Evolutionary conservation across 2,113 vertebrate species (phyloP), one percentile per base, ranked within the genome.

Genomic region (Saguinus imperator): DNA sequence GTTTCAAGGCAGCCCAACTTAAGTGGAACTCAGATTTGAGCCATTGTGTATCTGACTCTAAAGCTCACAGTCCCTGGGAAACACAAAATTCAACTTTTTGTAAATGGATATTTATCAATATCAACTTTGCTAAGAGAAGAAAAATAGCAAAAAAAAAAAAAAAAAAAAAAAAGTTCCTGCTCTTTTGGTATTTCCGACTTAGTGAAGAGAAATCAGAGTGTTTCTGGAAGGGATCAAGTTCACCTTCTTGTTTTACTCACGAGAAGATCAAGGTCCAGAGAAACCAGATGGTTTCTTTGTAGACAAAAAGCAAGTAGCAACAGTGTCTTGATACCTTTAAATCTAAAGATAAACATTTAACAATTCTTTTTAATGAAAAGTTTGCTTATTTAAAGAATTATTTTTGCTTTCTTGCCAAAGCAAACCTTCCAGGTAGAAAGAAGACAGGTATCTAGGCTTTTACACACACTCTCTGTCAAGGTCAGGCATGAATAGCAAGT

Each of bases 151-250:
- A 35, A 35, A 68, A 35, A 18, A 45, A 50, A 70, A 57, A 32
- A 57, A 40, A 57, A 13, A 23, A 66, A 27, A 5, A 20, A n/a
- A 23, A 5, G 1, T 37, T 1, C 4, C 12, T 89, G 10, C 14
- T 11, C 14, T 75, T 0, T 0, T 3, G 10, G 4, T 89, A 17
- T 3, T 79, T 80, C 21, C 6, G 14, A 16, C 48, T 52, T 9
- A 43, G n/a, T n/a, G 66, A 76, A 48, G 21, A 68, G 3, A 18
- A 29, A 73, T 23, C 17, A 10, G 25, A 2, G 9, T 58, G 2
- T 40, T 68, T 93, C 29, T 50, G n/a, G 5, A 82, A 55, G 29
- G 18, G 7, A 70, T 55, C 20, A 12, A 21, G 20, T 58, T 6
- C 8, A 48, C 1, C 0, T 70, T 61, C 9, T 43, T 25, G 61